Conservation (phyloP, 2,113 vertebrate genomes). For the Calyptomena viridis region DNA sequence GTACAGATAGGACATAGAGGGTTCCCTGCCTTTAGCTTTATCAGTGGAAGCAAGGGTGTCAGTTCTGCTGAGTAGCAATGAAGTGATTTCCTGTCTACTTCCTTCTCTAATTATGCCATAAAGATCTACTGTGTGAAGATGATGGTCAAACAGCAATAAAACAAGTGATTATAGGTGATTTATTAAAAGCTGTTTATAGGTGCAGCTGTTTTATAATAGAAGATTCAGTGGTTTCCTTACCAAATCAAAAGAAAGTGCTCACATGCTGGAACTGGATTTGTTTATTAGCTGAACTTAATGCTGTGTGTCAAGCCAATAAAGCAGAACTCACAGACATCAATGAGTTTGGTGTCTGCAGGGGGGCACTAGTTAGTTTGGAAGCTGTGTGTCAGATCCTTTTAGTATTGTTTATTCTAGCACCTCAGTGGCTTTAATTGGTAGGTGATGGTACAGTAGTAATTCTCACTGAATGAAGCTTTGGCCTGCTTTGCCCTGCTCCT, state of each 20-base stretch:
- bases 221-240: neutral
- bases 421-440: neutral
- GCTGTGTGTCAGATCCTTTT: neutral
- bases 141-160: neutral
- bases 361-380: neutral
- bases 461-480: neutral
- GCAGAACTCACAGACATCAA: neutral
- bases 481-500: neutral
- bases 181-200: neutral
- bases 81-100: neutral
- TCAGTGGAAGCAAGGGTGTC: neutral
- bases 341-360: neutral
- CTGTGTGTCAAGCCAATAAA: neutral
- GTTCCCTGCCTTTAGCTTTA: neutral
- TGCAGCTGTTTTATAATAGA: neutral
- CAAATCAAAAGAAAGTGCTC: neutral
- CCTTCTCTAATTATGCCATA: neutral
- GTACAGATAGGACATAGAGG: neutral
- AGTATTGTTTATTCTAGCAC: neutral
- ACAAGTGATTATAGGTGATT: neutral
- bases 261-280: neutral
- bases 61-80: neutral
- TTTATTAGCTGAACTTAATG: constrained; percentile 17
- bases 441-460: neutral
- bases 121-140: neutral